Evolutionary conservation across 1,140 invertebrate genomes (phyloP).

Genomic region (Chrysomallon squamiferum): DNA sequence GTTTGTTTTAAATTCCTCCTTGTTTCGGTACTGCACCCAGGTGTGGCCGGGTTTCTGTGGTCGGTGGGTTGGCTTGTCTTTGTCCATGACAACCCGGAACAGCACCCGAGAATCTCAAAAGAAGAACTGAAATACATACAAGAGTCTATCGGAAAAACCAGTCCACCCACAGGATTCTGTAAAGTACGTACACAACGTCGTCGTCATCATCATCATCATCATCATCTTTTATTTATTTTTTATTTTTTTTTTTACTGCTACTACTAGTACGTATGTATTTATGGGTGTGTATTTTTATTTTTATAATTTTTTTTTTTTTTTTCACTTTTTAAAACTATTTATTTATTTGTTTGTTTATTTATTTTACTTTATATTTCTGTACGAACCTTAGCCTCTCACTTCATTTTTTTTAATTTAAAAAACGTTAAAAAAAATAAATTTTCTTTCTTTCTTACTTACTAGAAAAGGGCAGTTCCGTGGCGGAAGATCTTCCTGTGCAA

Average conservation of each 20-base stretch:
- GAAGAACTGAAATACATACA: constrained; percentile 41
- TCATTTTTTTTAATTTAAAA: background rate
- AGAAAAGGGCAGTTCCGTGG: constrained; percentile 68
- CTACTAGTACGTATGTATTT: background rate
- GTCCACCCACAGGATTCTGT: background rate
- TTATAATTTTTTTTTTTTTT: background rate
- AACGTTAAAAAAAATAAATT: too few relatives aligned
- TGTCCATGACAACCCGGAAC: constrained; percentile 29
- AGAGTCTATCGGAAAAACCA: constrained; percentile 11
- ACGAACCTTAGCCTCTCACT: background rate
- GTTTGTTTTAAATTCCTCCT: too few relatives aligned
- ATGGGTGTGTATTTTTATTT: background rate
- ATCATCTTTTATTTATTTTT: background rate
- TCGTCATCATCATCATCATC: background rate
- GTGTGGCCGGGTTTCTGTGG: constrained; percentile 61
- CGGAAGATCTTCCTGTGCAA: constrained; percentile 75
- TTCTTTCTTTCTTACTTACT: too few relatives aligned
- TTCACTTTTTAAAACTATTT: background rate
- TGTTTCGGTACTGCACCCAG: constrained; percentile 46
- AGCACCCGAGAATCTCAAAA: constrained; percentile 38
- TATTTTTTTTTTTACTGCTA: background rate
- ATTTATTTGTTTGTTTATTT: background rate
- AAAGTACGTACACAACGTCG: background rate
- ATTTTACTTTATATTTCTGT: background rate
- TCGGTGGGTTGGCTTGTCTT: constrained; percentile 37